These are phyloP conservation scores for Phaethon lepturus DNA, from an alignment of 2,113 vertebrate species.

Conservation along the genomic window DNA sequence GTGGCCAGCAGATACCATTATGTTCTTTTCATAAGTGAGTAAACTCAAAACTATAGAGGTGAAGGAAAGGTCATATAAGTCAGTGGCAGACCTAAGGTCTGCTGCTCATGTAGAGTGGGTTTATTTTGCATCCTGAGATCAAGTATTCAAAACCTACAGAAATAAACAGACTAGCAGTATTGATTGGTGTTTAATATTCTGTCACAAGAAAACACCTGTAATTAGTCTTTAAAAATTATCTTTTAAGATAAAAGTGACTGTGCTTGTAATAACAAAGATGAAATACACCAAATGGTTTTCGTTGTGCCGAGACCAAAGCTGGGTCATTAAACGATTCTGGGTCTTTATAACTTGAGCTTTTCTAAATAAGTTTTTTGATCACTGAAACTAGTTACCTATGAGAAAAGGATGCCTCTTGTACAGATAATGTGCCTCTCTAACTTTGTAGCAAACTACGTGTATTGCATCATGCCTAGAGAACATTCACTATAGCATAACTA, in stretches of 20 bases:
- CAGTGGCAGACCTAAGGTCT: neutral
- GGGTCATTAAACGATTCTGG: neutral
- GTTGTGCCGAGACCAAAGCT: neutral
- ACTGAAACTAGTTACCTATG: neutral
- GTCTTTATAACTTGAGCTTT: neutral
- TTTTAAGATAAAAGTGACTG: neutral
- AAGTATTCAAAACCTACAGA: neutral
- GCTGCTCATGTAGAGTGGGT: neutral
- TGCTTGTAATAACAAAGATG: neutral
- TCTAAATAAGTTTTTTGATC: neutral
- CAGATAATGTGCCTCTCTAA: neutral
- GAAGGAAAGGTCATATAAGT: neutral
- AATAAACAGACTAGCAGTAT: neutral
- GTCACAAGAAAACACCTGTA: neutral
- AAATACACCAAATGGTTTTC: neutral
- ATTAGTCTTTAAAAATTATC: neutral
- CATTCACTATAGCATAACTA: neutral
- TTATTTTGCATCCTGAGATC: constrained; percentile 14
- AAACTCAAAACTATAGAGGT: neutral
- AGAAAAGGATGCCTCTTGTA: neutral
- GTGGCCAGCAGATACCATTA: neutral
- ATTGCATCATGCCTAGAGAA: neutral
- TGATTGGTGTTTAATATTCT: neutral
- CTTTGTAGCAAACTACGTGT: neutral
- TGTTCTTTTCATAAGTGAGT: neutral